phyloP scores from a whole-genome alignment of 2,888 invertebrate genomes.

The Troglohyphantes excavatus region DNA sequence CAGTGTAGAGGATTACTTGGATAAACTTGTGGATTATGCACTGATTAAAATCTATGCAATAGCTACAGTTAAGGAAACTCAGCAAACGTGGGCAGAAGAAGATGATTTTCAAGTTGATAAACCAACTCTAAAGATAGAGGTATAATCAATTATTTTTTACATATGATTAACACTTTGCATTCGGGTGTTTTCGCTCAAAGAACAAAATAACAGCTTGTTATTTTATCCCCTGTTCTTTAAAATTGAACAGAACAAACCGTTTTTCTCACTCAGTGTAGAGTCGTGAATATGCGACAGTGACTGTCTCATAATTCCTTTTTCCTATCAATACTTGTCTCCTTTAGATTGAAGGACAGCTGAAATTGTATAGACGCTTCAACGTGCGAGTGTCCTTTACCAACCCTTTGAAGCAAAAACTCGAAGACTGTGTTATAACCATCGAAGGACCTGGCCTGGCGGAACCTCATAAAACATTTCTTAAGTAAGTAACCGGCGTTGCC shows the following conservation, averaged over 20 bases:
- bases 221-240: no score
- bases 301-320: no score
- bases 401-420: conserved; percentile 86
- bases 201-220: no score
- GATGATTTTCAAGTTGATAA: conserved; percentile 91
- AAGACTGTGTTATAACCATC: conserved; percentile 87
- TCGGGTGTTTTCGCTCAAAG: no score
- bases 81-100: conserved; percentile 91
- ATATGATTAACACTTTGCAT: no score
- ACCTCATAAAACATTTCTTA: conserved; percentile 82
- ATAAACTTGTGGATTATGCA: conserved; percentile 88
- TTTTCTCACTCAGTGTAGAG: no score
- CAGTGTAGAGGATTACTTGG: conserved; percentile 87
- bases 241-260: no score
- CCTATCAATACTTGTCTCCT: background rate
- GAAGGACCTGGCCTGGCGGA: conserved; percentile 88
- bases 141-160: no score
- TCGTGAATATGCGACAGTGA: no score
- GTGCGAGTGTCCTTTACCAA: conserved; percentile 87
- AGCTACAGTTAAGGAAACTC: conserved; percentile 90
- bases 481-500: conserved; percentile 50
- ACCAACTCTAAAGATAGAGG: conserved; percentile 88
- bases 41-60: conserved; percentile 89
- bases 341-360: conserved; percentile 85
- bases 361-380: conserved; percentile 85